Evolutionary conservation across 2,888 invertebrate species (phyloP), one percentile per base, ranked within the genome.

Genomic region (Oscheius sp.): DNA sequence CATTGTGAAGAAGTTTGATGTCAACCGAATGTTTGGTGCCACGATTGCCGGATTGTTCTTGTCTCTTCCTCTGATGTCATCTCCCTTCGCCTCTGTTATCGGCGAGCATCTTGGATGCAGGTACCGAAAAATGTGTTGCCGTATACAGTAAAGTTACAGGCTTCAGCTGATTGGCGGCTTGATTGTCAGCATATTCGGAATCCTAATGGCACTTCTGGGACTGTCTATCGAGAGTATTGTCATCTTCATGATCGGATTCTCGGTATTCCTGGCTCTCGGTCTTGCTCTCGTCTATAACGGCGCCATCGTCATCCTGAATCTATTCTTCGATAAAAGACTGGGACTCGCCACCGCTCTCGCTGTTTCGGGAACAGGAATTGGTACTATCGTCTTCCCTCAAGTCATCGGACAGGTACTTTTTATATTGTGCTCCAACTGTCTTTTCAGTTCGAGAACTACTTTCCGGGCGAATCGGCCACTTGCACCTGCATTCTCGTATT

Each of bases 21-120:
- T 94, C 88, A 93, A 93, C 70, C 94, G 94, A 85, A 93, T 94
- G 73, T 94, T 94, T 88, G 95, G 96, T 0, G 94, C 95, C 2
- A 94, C 94, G 93, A 94, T 96, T 77, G 95, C 94, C 2, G 94
- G 95, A 0, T 91, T 96, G 68, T 95, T 96, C 89, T 94, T 95
- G 93, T 94, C 95, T 57, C 94, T 95, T 92, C 96, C 96, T 7
- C 91, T 96, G 76, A 90, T 95, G 11, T 94, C 94, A 0, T 94
- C 95, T 0, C 95, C 95, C 0, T 92, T 83, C 1, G 82, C 83
- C 11, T 79, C 78, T 37, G 59, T 73, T 1, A n/a, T 79, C 42
- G 81, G 76, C 9, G 84, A 84, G 35, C 33, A 78, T 5, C 72
- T 75, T 10, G 83, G 78, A 29, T 83, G 80, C 73, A 55, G 77